A percentile compares a stretch with the other conserved stretches of the same genome.
phyloP scores from a whole-genome alignment of 2,113 vertebrate genomes.

The Procapra przewalskii region DNA sequence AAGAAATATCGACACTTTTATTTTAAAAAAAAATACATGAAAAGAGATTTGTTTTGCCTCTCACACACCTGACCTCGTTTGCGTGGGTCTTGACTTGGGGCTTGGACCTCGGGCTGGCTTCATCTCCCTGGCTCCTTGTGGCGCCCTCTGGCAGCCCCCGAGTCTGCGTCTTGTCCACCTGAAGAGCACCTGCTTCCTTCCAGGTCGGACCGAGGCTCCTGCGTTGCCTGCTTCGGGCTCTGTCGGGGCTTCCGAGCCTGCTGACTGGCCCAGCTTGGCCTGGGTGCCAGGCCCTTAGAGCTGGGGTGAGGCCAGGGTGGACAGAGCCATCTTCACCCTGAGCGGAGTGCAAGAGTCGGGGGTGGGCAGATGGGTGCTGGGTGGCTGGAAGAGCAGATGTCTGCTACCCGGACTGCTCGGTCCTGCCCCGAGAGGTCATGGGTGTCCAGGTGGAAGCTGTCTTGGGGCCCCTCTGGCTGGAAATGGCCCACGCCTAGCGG shows the following conservation, averaged over 20 bases:
- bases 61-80: not conserved
- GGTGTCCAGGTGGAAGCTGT: not conserved
- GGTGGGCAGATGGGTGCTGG: fast-evolving
- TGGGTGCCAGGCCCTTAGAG: too few species aligned
- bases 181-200: not conserved
- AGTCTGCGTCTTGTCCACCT: not conserved
- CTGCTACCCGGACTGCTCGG: fast-evolving
- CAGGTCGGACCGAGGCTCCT: not conserved
- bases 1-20: not conserved
- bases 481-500: fast-evolving
- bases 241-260: fast-evolving
- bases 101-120: not conserved
- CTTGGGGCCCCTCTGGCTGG: too few species aligned
- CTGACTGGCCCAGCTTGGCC: not conserved
- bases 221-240: not conserved
- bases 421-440: fast-evolving
- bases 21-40: not conserved
- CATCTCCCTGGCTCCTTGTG: too few species aligned
- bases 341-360: not conserved
- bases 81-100: not conserved
- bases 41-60: not conserved
- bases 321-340: not conserved
- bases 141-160: not conserved
- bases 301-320: too few species aligned
- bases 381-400: not conserved